Conservation (phyloP, 2,888 invertebrate genomes). For the Hoplodrina blanda region DNA sequence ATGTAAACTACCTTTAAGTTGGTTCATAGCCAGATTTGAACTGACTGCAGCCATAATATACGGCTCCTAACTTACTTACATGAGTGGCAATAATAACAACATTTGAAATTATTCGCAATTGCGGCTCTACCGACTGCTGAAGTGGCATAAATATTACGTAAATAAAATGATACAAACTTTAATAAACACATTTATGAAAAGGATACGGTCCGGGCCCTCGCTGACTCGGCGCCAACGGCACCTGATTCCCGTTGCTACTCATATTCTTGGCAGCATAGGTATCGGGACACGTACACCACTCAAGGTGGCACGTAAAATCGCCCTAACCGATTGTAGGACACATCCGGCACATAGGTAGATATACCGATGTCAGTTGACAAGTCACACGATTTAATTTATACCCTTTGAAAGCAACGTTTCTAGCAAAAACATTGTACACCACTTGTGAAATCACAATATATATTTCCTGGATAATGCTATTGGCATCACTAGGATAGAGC, state of each 20-base stretch:
- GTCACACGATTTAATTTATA: conserved; percentile 85
- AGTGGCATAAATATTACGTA: conserved; percentile 88
- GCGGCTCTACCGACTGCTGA: conserved; percentile 83
- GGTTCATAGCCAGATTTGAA: conserved; percentile 11
- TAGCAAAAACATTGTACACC: conserved; percentile 88
- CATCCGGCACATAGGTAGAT: conserved; percentile 89
- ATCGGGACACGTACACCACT: conserved; percentile 91
- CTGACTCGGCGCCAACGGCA: conserved; percentile 91
- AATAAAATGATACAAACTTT: conserved; percentile 79
- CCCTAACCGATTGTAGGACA: conserved; percentile 90
- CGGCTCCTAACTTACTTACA: conserved; percentile 35
- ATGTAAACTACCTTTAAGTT: conserved; percentile 31
- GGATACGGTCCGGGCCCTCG: conserved; percentile 91
- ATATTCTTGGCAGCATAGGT: conserved; percentile 91
- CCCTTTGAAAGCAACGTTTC: conserved; percentile 83
- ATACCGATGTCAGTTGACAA: conserved; percentile 88
- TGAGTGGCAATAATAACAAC: conserved; percentile 60
- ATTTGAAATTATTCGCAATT: conserved; percentile 77
- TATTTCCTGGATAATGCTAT: conserved; percentile 81
- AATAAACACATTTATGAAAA: conserved; percentile 78
- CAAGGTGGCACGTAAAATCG: conserved; percentile 91
- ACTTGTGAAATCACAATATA: conserved; percentile 83
- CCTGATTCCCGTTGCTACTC: conserved; percentile 93
- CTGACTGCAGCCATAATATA: conserved; percentile 7
- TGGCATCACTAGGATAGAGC: conserved; percentile 85